A percentile compares a stretch with the other conserved stretches of the same genome.
phyloP scores from a whole-genome alignment of 1,140 invertebrate genomes.

The Aphidius gifuensis region DNA sequence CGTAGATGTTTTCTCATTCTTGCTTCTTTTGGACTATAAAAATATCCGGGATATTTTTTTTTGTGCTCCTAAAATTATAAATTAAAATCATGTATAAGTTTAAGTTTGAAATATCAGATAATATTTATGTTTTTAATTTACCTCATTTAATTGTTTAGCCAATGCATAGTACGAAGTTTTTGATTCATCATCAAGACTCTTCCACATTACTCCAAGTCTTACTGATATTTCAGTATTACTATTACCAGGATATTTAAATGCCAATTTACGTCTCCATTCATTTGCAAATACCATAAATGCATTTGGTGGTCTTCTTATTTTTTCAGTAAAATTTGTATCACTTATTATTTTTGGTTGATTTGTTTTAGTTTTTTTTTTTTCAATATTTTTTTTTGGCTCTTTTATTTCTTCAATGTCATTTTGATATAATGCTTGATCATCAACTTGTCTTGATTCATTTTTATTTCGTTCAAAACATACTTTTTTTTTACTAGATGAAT shows the following conservation, averaged over 20 bases:
- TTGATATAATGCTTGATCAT: no score
- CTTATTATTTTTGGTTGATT: slow-evolving; percentile 18
- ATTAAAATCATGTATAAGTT: no score
- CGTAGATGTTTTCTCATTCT: slow-evolving; percentile 43
- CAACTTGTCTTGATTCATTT: no score
- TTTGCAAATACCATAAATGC: slow-evolving; percentile 59
- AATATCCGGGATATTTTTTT: slow-evolving; percentile 54
- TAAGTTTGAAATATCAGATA: no score
- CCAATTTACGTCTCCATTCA: slow-evolving; percentile 52
- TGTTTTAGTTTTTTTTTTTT: slow-evolving; percentile 47
- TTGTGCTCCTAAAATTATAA: slow-evolving; percentile 43
- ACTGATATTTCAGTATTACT: slow-evolving; percentile 58
- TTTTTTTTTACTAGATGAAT: no score
- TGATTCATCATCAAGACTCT: slow-evolving; percentile 44
- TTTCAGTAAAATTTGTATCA: no score
- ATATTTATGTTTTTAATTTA: no score
- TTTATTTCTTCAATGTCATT: no score
- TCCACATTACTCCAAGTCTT: slow-evolving; percentile 56
- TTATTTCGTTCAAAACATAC: no score
- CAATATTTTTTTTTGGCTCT: slow-evolving; percentile 24
- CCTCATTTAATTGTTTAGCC: slow-evolving; percentile 47
- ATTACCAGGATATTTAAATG: slow-evolving; percentile 52
- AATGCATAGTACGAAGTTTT: slow-evolving; percentile 52
- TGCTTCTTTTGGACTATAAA: slow-evolving; percentile 52
- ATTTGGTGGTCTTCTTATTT: no score